Evolutionary conservation across 2,113 vertebrate species (phyloP).

Genomic region (Protobothrops flavoviridis): DNA sequence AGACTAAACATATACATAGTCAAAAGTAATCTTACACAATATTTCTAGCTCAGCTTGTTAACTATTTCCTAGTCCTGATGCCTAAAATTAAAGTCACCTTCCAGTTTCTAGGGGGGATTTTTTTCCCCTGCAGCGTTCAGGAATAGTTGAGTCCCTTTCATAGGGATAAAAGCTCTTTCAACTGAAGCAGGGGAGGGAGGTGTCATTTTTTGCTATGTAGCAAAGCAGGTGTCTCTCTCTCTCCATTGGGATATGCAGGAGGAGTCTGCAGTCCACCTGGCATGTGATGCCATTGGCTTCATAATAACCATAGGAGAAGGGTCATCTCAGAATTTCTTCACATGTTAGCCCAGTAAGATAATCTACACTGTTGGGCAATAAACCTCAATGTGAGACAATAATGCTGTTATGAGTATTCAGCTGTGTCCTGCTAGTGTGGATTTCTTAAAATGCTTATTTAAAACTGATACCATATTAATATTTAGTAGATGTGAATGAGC

Average conservation of each 20-base stretch:
- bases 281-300: background rate
- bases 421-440: background rate
- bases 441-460: background rate
- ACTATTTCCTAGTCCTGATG: background rate
- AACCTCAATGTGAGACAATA: background rate
- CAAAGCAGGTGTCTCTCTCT: background rate
- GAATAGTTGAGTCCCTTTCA: background rate
- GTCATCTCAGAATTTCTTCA: background rate
- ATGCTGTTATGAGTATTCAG: background rate
- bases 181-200: background rate
- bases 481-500: background rate
- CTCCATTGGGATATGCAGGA: too few species aligned
- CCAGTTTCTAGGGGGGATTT: background rate
- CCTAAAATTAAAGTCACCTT: background rate
- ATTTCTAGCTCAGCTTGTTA: background rate
- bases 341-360: background rate
- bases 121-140: background rate
- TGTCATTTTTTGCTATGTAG: background rate
- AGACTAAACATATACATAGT: background rate
- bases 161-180: background rate
- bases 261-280: background rate
- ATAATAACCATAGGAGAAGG: background rate
- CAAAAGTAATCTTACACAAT: background rate
- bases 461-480: background rate
- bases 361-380: background rate